These are phyloP conservation scores for Numenius phaeopus DNA, from an alignment of 2,797 vertebrate genomes.

Conservation along the genomic window DNA sequence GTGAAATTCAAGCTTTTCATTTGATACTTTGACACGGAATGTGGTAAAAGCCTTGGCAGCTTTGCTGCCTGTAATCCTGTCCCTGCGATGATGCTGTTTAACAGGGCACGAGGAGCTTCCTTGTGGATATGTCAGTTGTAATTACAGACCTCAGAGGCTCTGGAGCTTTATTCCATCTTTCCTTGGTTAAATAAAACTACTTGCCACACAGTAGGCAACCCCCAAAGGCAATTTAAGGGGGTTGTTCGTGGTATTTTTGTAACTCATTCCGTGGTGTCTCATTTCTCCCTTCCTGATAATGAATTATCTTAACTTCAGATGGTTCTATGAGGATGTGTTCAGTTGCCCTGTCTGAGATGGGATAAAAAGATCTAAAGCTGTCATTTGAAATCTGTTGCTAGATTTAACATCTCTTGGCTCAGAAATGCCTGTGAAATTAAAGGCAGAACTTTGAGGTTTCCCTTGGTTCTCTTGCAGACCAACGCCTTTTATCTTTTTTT, in stretches of 20 bases:
- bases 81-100: not conserved
- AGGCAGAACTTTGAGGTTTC: constrained; percentile 58
- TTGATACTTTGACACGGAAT: not conserved
- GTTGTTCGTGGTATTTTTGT: not conserved
- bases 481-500: constrained; percentile 19
- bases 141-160: not conserved
- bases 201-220: not conserved
- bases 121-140: not conserved
- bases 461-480: constrained; percentile 25
- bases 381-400: not conserved
- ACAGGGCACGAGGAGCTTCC: not conserved
- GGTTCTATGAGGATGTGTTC: not conserved
- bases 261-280: not conserved
- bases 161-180: constrained; percentile 19
- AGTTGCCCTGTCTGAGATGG: not conserved
- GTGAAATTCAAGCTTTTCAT: not conserved
- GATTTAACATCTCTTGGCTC: constrained; percentile 38
- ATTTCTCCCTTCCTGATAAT: not conserved
- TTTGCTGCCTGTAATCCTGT: not conserved
- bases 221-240: not conserved
- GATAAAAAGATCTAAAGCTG: constrained; percentile 30
- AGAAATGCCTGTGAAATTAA: constrained; percentile 38
- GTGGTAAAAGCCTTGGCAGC: not conserved
- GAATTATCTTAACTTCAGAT: not conserved
- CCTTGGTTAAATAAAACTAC: not conserved